A percentile compares a stretch with the other conserved stretches of the same genome.
Evolutionary conservation across 92 coral and sea anemone genomes (phyloP).

Genomic region (Pocillopora meandrina): DNA sequence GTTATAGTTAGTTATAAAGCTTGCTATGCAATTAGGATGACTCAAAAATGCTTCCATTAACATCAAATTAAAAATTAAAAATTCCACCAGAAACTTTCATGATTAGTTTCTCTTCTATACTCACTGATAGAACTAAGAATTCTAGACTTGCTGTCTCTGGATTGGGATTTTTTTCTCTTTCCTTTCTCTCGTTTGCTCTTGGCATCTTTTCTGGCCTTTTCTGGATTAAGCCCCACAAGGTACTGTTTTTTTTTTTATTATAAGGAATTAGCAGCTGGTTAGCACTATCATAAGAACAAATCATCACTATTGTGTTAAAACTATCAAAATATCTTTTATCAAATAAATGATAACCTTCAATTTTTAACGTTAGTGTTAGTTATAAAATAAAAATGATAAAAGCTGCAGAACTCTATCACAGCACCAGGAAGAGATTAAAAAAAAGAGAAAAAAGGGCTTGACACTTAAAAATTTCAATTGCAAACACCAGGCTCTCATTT

Average conservation of each 20-base stretch:
- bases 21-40: not conserved
- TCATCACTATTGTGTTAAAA: not conserved
- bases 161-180: constrained; percentile 34
- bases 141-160: constrained; percentile 43
- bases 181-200: constrained; percentile 38
- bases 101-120: not conserved
- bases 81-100: not conserved
- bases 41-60: not conserved
- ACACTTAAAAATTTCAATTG: too few species aligned
- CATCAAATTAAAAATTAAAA: not conserved
- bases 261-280: constrained; percentile 18
- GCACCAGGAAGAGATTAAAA: too few species aligned
- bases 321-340: not conserved
- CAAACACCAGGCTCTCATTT: too few species aligned
- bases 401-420: too few species aligned
- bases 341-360: too few species aligned
- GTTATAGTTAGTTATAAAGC: too few species aligned
- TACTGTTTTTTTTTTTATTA: constrained; percentile 16
- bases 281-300: not conserved
- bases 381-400: too few species aligned
- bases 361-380: too few species aligned
- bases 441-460: too few species aligned
- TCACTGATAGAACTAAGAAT: constrained; percentile 32
- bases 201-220: constrained; percentile 23
- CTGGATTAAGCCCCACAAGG: not conserved